Percentiles rank a stretch among this genome's conserved stretches.
Evolutionary conservation across 1,140 invertebrate genomes (phyloP).

Genomic region (Tetramorium alpestre): DNA sequence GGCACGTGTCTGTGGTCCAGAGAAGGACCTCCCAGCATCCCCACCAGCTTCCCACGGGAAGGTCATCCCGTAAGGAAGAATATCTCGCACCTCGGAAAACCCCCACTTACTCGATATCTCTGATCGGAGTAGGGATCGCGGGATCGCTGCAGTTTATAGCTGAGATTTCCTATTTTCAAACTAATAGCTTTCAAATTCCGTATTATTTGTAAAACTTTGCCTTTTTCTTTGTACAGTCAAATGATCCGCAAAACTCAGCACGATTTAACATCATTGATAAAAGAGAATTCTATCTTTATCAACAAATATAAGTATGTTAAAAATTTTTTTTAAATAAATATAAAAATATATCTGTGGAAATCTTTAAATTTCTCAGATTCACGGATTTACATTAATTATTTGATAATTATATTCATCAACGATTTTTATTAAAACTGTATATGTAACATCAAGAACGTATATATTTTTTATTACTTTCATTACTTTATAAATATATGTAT

Average conservation of each 20-base stretch:
- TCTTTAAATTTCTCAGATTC: background rate
- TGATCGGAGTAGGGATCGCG: slow-evolving; percentile 70
- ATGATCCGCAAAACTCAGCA: background rate
- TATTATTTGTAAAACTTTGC: background rate
- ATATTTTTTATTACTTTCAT: background rate
- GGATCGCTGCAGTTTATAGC: slow-evolving; percentile 61
- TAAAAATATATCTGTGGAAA: background rate
- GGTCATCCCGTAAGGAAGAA: slow-evolving; percentile 70
- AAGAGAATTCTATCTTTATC: background rate
- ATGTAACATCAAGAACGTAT: background rate
- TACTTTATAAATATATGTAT: background rate
- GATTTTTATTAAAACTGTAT: background rate
- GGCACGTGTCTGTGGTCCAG: slow-evolving; percentile 77
- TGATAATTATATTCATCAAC: background rate
- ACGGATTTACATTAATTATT: background rate
- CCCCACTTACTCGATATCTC: slow-evolving; percentile 59
- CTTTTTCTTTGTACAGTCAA: background rate
- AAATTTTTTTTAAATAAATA: background rate
- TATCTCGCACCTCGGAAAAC: slow-evolving; percentile 62
- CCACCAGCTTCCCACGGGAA: slow-evolving; percentile 63
- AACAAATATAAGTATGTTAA: background rate
- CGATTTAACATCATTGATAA: background rate
- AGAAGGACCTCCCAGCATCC: slow-evolving; percentile 75
- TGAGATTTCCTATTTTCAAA: slow-evolving; percentile 64
- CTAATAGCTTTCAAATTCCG: slow-evolving; percentile 33